Base-by-base conservation (phyloP, 1,140 invertebrate species). In the Bathynomus jamesi region DNA sequence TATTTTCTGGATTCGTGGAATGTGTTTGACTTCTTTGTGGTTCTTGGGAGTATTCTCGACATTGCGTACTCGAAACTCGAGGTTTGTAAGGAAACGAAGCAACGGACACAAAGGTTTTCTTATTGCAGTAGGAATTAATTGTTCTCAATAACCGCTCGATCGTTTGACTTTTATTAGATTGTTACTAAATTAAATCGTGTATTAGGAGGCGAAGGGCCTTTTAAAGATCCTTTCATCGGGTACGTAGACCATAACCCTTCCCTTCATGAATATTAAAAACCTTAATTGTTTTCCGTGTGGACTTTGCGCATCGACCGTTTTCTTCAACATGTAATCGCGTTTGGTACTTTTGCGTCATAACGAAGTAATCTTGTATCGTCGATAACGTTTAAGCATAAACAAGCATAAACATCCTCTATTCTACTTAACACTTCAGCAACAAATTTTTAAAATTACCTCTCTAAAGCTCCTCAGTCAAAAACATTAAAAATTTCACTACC, bases 1-100 rank as follows among this genome's bases (percentile, higher is more conserved):
- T 99, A 99, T 82, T 99, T 99, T 84, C 93, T 95, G 65, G 97
- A 99, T 87, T 93, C 96, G n/a, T 99, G 97, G 97, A 99, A 99
- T 85, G 92, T 96, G 0, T 99, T 99, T 83, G 97, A 99, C 85
- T 99, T 99, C 83, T 92, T 99, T 78, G 99, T 99, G 81, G 97
- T 99, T 0, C 84, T 99, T 61, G 97, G 97, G 77, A 98, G 95
- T 85, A 97, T 99, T 83, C 97, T 99, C 79, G 97, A 99, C 83
- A 99, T 99, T 80, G 92, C 98, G 29, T 96, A 95, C 81, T 94
- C 93, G 40, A 93, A 96, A 87, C 89, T 96, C 76, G 91, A 92
- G 82, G 93, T 93, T 87, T 73, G 75, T 76, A 65, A 71, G 64
- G 67, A 88, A 90, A 5, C 13, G 21, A 2, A 5, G 21, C 40